Evolutionary conservation across 1,140 invertebrate species (phyloP), one percentile per base, ranked within the genome.

Genomic region (Zaprionus africanus): DNA sequence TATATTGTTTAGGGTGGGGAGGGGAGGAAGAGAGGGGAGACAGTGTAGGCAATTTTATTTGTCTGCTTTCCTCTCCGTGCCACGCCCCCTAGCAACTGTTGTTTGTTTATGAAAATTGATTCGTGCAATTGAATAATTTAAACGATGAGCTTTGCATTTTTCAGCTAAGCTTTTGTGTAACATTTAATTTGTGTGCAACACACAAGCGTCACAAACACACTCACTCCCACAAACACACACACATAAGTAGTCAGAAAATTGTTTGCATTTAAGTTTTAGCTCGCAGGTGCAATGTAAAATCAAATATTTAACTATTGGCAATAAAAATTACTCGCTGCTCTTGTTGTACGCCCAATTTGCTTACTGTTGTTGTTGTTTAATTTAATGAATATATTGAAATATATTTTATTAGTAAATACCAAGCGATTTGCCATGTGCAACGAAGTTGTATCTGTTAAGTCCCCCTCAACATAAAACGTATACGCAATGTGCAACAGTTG

Each of bases 71-170:
- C 58, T 12, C 38, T 31, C 31, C 58, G 28, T 59, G 17, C 56
- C 38, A 57, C 46, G 28, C 70, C 34, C 15, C 24, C 13, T 17
- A 46, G 19, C 41, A 46, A 46, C 19, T 46, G 38, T 59, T 88
- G 60, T 87, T 87, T 88, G 81, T 46, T 79, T 88, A 81, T 84
- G 74, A 68, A 88, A 87, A 81, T 87, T 81, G 81, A 88, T 87
- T 90, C 84, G 78, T 81, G 78, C 78, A 81, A 76, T 81, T 84
- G 75, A 78, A 87, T 87, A 84, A 87, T 88, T 88, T 68, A 87
- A 69, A 66, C 69, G 62, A 49, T 64, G 41, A 57, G 62, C 62
- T 78, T 69, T 64, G 46, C 15, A 68, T 70, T 78, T 70, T 78
- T 81, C 56, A 59, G 59, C 70, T 60, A 53, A 75, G 62, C 68